A percentile compares a stretch with the other conserved stretches of the same genome.
phyloP scores from a whole-genome alignment of 2,888 invertebrate species.

The Chrysomela aeneicollis region DNA sequence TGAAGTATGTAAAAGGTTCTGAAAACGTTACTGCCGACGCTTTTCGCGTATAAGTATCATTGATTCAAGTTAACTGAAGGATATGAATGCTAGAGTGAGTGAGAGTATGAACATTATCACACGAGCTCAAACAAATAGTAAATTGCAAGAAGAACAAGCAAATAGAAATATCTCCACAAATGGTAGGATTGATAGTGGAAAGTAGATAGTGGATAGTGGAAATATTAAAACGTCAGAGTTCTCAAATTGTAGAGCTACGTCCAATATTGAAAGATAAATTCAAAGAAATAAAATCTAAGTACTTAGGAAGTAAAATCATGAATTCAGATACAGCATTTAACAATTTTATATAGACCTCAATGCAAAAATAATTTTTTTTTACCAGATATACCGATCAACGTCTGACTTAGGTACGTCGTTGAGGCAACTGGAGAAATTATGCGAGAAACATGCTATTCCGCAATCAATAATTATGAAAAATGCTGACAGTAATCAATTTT shows the following conservation, averaged over 20 bases:
- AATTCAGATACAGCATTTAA: not conserved
- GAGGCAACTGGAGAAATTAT: not conserved
- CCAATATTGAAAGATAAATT: not conserved
- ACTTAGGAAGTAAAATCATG: not conserved
- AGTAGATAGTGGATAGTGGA: too few species aligned
- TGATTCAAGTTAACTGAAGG: not conserved
- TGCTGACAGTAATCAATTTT: not conserved
- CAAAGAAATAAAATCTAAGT: not conserved
- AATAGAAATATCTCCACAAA: not conserved
- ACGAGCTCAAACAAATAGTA: not conserved
- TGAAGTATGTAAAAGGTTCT: not conserved
- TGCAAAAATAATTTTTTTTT: not conserved
- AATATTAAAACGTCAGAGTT: not conserved
- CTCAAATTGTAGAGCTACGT: not conserved
- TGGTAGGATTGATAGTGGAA: conserved; percentile 4
- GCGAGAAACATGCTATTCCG: not conserved
- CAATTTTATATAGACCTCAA: not conserved
- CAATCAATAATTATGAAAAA: not conserved
- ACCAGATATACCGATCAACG: not conserved
- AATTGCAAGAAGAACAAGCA: not conserved
- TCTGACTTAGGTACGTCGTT: conserved; percentile 5
- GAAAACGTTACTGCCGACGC: conserved; percentile 1
- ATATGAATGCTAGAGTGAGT: conserved; percentile 1
- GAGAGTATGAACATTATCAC: not conserved
- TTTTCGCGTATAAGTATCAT: not conserved